Base-by-base conservation (phyloP, 2,888 invertebrate genomes). In the Sicus ferrugineus region DNA sequence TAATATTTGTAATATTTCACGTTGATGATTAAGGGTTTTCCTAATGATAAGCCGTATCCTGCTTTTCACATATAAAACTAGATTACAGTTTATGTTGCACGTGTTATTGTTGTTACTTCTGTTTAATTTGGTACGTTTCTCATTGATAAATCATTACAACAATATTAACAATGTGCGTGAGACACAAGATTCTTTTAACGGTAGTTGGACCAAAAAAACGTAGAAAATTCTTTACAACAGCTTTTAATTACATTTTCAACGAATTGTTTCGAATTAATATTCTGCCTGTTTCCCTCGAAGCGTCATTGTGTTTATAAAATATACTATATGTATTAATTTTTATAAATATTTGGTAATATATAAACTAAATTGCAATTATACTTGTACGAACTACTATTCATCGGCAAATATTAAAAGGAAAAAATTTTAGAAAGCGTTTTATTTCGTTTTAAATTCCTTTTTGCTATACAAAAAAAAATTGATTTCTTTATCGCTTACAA, bases 141-240 rank as follows among this genome's bases (percentile, higher is more conserved):
- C n/a, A 34, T 52, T 52, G 5, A 23, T 65, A 34, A 34, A 54
- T 59, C 21, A 61, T 61, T 16, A 30, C 46, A 56, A 58, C 58
- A 66, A 66, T 48, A 59, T 58, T 67, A 67, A 67, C 28, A 59
- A 59, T 67, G 67, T 67, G 67, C 67, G 58, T 67, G 34, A 38
- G 9, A 21, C 52, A 65, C 54, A 54, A n/a, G 34, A 65, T 26
- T n/a, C n/a, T 23, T 52, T 16, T 52, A 28, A 23, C n/a, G 48
- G 30, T 16, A 34, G 34, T 52, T 50, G 2, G 52, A 65, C 19
- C 14, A 46, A 28, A 42, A 31, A 19, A 21, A n/a, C 34, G n/a
- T n/a, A n/a, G n/a, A n/a, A n/a, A n/a, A n/a, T n/a, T n/a, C n/a
- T n/a, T n/a, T n/a, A n/a, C n/a, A n/a, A n/a, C n/a, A n/a, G n/a